A percentile compares a stretch with the other conserved stretches of the same genome.
Evolutionary conservation across 2,797 vertebrate species (phyloP).

Genomic region (Lagocephalus sceleratus): DNA sequence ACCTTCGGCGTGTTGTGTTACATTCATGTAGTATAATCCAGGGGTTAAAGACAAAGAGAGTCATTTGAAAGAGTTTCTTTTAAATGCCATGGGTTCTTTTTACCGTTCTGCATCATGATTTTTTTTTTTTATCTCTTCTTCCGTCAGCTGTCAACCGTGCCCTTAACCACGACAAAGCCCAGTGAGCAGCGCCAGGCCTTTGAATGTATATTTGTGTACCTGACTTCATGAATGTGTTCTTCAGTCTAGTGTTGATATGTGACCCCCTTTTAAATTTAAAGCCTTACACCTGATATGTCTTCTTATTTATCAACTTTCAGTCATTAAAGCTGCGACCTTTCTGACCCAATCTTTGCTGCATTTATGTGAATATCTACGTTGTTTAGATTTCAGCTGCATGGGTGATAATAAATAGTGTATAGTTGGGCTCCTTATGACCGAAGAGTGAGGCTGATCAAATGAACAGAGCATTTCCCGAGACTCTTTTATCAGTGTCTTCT

Average conservation of each 20-base stretch:
- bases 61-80: no score
- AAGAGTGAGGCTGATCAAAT: slow-evolving; percentile 3
- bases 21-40: no score
- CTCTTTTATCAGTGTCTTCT: slow-evolving; percentile 8
- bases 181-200: slow-evolving; percentile 52
- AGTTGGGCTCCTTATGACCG: slow-evolving; percentile 25
- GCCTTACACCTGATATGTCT: no score
- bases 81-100: no score
- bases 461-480: background rate
- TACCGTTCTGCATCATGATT: background rate
- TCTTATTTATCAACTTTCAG: no score
- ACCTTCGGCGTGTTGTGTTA: slow-evolving; percentile 18
- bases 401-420: background rate
- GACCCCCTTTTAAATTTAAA: no score
- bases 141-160: slow-evolving; percentile 65
- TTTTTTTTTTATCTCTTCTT: slow-evolving; percentile 16
- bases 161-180: slow-evolving; percentile 64
- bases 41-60: no score
- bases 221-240: background rate
- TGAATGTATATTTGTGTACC: slow-evolving; percentile 13
- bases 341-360: slow-evolving; percentile 12
- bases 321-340: slow-evolving; percentile 39
- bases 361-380: background rate
- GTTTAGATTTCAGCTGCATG: background rate
- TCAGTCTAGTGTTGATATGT: no score